Evolutionary conservation across 2,113 vertebrate genomes (phyloP).

Genomic region (Ictalurus punctatus): DNA sequence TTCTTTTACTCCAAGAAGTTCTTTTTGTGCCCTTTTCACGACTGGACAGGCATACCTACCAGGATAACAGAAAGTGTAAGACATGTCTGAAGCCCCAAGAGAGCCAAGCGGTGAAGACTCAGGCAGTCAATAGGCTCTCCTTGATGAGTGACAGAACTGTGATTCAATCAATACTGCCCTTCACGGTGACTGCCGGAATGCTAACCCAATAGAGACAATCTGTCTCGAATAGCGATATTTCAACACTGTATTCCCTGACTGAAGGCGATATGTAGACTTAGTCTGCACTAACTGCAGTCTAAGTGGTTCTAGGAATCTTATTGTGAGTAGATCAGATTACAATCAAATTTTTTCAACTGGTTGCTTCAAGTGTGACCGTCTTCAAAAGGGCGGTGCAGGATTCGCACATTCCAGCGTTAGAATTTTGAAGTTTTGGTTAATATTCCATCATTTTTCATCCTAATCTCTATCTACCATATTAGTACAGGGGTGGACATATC

Average conservation of each 20-base stretch:
- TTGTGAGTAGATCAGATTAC: not conserved
- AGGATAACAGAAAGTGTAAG: slow-evolving; percentile 20
- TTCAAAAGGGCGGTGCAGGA: not conserved
- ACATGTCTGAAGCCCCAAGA: not conserved
- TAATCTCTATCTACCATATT: not conserved
- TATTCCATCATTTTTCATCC: not conserved
- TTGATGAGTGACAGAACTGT: slow-evolving; percentile 45
- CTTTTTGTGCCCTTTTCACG: not conserved
- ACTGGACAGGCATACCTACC: slow-evolving; percentile 14
- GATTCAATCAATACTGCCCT: slow-evolving; percentile 58
- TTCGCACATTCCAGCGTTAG: not conserved
- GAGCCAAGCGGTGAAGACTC: slow-evolving; percentile 22
- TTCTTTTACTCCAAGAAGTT: not conserved
- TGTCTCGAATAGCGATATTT: slow-evolving; percentile 30
- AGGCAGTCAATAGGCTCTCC: slow-evolving; percentile 48
- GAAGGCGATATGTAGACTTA: slow-evolving; percentile 37
- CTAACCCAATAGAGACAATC: slow-evolving; percentile 53
- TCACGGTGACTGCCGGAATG: slow-evolving; percentile 58
- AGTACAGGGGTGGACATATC: not conserved
- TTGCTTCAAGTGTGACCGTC: not conserved
- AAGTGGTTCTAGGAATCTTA: not conserved
- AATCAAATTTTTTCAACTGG: slow-evolving; percentile 1
- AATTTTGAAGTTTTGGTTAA: slow-evolving; percentile 1
- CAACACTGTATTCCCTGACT: not conserved
- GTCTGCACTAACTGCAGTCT: slow-evolving; percentile 2